Percentiles rank a stretch among this genome's conserved stretches.
phyloP scores from a whole-genome alignment of 2,113 vertebrate species.

The Elephantulus edwardii region DNA sequence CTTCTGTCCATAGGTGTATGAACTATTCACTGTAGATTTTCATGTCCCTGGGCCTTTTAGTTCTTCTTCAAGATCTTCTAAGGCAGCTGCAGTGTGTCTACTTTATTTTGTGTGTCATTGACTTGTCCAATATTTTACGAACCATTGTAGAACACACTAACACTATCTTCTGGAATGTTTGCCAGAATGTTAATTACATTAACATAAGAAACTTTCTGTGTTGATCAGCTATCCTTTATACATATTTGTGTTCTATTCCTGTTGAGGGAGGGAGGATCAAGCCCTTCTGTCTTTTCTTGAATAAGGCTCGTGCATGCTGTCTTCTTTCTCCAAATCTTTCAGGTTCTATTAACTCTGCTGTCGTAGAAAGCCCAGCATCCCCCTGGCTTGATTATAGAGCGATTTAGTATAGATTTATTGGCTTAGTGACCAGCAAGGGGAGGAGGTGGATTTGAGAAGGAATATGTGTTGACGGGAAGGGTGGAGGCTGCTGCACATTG shows the following conservation, averaged over 20 bases:
- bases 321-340: not conserved
- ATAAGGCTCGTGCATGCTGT: not conserved
- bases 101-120: fast-evolving
- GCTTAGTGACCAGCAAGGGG: not conserved
- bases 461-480: not conserved
- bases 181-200: not conserved
- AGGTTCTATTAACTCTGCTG: not conserved
- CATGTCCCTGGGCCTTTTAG: not conserved
- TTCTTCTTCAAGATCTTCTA: not conserved
- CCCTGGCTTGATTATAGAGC: not conserved
- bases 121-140: not conserved
- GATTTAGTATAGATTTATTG: not conserved
- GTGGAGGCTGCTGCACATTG: not conserved
- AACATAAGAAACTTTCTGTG: too few relatives aligned
- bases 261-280: not conserved
- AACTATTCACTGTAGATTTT: fast-evolving
- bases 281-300: too few relatives aligned
- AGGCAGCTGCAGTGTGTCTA: not conserved
- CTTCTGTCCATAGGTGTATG: not conserved
- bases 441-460: not conserved
- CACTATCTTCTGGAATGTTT: not conserved
- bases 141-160: too few relatives aligned
- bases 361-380: not conserved
- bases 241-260: not conserved
- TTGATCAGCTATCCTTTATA: not conserved